Evolutionary conservation across 2,113 vertebrate genomes (phyloP).

Genomic region (Polypterus senegalus): DNA sequence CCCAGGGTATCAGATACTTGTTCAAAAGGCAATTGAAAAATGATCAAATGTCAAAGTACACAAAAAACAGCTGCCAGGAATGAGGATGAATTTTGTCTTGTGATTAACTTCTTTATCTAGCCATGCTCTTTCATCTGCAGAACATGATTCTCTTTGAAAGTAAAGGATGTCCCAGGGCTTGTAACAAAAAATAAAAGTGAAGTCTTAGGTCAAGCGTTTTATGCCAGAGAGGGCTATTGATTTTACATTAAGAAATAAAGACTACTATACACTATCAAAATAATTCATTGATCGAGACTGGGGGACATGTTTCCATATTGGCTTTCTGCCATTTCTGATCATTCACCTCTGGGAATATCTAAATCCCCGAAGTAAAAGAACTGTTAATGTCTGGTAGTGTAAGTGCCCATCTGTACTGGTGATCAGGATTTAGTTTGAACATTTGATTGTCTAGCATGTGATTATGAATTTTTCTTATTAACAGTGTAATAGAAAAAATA

Average conservation of each 20-base stretch:
- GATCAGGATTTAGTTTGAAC: constrained; percentile 19
- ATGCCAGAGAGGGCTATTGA: constrained; percentile 69
- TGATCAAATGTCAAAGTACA: not conserved
- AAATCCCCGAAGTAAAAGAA: constrained; percentile 57
- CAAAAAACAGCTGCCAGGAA: not conserved
- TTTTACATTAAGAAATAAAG: constrained; percentile 75
- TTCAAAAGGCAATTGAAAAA: no score
- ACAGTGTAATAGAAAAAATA: no score
- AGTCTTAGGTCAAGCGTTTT: constrained; percentile 57
- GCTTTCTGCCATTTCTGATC: constrained; percentile 76
- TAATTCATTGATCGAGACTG: constrained; percentile 74
- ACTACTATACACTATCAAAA: constrained; percentile 42
- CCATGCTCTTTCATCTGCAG: constrained; percentile 1
- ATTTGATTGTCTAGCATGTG: no score
- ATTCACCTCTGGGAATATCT: constrained; percentile 59
- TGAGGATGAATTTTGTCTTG: not conserved
- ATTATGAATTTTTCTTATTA: no score
- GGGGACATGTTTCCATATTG: constrained; percentile 68
- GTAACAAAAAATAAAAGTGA: constrained; percentile 21
- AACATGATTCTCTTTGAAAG: constrained; percentile 15
- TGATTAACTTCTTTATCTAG: constrained; percentile 5
- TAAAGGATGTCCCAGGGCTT: constrained; percentile 22
- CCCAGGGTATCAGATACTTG: not conserved
- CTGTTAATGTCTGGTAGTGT: constrained; percentile 56
- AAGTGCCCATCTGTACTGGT: constrained; percentile 43